Evolutionary conservation across 2,797 vertebrate genomes (phyloP), one percentile per base, ranked within the genome.

Genomic region (Cuniculus paca): DNA sequence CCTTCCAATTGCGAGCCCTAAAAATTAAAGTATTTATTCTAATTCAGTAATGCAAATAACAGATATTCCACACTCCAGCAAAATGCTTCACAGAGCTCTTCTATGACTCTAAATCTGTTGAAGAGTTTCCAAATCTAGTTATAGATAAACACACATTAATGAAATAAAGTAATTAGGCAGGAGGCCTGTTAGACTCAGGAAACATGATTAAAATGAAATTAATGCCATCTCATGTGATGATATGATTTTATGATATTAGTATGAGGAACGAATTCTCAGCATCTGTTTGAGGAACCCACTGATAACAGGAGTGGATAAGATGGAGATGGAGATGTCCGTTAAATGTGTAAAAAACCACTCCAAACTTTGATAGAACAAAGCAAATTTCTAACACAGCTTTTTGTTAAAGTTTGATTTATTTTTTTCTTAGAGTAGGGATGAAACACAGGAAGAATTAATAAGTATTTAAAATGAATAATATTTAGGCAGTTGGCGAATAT

Each of bases 161-260:
- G 84, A 94, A 94, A 75, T 88, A 84, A 94, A 91, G 31, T 58
- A 86, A 95, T 95, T 85, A 77, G 50, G 31, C 13, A 68, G n/a
- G 19, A 84, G 50, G 28, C 58, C n/a, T 94, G 56, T 93, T 68
- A 95, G 91, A 89, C 75, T 86, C n/a, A 84, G 85, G 61, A 94
- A 92, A 81, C 3, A 89, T 19, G 63, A 96, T 80, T 65, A 89
- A 91, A 87, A 89, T 88, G 22, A 65, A 91, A 94, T 87, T 72
- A 90, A 90, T 52, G 61, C 6, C 42, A 45, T 77, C 39, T 58
- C 45, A 65, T 20, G 22, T 24, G 60, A 70, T 45, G 31, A 52
- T 45, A 26, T 45, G 48, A 24, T 75, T 31, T 80, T n/a, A 50
- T 56, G 39, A 48, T 74, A 65, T 83, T 61, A 60, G 6, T 72